Percentiles rank a stretch among this genome's conserved stretches.
Conservation (phyloP, 2,797 vertebrate species). For the Crocodylus rhombifer region DNA sequence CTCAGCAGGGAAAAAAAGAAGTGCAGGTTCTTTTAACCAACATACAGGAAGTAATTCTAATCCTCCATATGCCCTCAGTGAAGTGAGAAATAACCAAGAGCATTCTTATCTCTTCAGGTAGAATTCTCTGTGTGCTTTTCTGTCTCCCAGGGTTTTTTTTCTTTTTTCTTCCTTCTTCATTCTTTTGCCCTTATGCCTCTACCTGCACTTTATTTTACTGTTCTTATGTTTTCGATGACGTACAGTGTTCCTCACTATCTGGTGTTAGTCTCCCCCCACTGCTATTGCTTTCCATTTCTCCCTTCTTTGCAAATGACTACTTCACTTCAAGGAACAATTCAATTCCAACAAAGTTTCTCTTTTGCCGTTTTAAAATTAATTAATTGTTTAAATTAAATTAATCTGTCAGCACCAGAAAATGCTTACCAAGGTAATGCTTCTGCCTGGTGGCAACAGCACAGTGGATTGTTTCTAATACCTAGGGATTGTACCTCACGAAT, state of each 20-base stretch:
- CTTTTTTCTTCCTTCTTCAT: background rate
- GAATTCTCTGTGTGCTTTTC: background rate
- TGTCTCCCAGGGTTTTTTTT: background rate
- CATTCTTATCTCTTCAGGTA: background rate
- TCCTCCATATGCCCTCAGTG: background rate
- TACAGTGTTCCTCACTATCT: background rate
- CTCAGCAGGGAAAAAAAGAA: background rate
- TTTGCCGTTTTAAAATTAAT: too few species aligned
- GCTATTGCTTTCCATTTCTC: background rate
- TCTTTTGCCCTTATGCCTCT: fast-evolving
- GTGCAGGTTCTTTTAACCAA: background rate
- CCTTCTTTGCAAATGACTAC: background rate
- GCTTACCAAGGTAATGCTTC: background rate
- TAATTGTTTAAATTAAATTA: background rate
- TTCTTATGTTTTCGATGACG: background rate
- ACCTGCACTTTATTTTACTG: background rate
- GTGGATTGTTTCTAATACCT: background rate
- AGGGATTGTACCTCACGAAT: background rate
- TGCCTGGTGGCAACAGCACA: background rate
- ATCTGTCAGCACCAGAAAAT: background rate
- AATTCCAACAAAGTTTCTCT: background rate
- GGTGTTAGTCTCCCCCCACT: background rate
- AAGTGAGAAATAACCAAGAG: background rate
- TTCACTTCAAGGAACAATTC: background rate
- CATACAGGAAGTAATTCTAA: background rate